Evolutionary conservation across 1,140 invertebrate genomes (phyloP), one percentile per base, ranked within the genome.

Genomic region (Whitmania pigra): DNA sequence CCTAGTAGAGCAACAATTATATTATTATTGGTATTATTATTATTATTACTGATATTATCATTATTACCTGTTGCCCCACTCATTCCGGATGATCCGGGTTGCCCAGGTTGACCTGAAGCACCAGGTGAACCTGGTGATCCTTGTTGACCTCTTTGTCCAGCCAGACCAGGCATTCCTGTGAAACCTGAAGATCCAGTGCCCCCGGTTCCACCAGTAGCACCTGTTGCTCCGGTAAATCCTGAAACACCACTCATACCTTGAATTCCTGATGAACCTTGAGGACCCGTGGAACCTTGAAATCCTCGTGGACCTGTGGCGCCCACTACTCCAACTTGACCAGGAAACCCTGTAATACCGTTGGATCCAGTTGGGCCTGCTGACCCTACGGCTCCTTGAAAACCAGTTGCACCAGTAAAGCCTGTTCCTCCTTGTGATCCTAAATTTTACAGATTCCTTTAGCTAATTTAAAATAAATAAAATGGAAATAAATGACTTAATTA

Each of bases 71-170:
- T 31, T 31, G 6, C 57, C 29, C 57, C 57, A 25, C 57, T n/a
- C 22, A 25, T 6, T 22, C 57, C 57, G 0, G 57, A 20, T 63
- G 22, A 31, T 63, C 57, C 57, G 11, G 22, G 57, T n/a, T 22
- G 57, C 57, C 57, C 57, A 22, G 22, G 20, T 63, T 22, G 57
- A 11, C 71, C 71, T 67, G 27, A 15, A 27, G 53, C 55, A 63
- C 71, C 71, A 67, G 71, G 29, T 67, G 71, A 25, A 72, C 71
- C 71, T 15, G 29, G 15, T 11, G 53, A 36, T 53, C 71, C 71
- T 25, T 11, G 29, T n/a, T 49, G 67, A 5, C 72, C 72, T 54
- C 31, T 53, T 25, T 40, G 40, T 72, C 72, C 72, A 54, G 57
- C 11, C 13, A 36, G 6, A 67, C 71, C 71, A 36, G 31, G 20